Evolutionary conservation across 2,888 invertebrate species (phyloP).

Genomic region (Dasypolia templi): DNA sequence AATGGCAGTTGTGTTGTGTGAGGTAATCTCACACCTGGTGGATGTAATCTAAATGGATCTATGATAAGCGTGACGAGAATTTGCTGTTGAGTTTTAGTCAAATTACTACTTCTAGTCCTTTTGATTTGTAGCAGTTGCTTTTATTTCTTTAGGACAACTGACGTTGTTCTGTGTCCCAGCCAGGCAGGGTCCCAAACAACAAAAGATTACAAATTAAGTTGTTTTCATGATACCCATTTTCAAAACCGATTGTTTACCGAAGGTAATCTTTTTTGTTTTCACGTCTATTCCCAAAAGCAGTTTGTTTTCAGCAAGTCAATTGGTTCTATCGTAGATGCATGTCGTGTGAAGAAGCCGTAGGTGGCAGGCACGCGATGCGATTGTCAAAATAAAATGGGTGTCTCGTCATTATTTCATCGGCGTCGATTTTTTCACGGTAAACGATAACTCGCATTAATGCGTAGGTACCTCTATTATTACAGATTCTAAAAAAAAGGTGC

Average conservation of each 20-base stretch:
- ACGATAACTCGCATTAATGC: conserved; percentile 33
- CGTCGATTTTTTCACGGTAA: conserved; percentile 50
- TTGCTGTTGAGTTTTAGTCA: not conserved
- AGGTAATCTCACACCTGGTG: conserved; percentile 36
- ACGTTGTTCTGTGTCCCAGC: not conserved
- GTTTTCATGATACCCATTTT: not conserved
- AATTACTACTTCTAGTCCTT: not conserved
- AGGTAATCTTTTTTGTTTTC: conserved; percentile 26
- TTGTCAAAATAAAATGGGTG: conserved; percentile 74
- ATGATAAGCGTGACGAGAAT: conserved; percentile 25
- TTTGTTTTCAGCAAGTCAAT: conserved; percentile 66
- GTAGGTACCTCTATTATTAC: not conserved
- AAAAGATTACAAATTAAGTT: not conserved
- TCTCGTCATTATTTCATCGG: conserved; percentile 61
- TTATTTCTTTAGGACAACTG: not conserved
- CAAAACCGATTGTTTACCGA: conserved; percentile 21
- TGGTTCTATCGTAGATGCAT: conserved; percentile 77
- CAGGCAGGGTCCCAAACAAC: not conserved
- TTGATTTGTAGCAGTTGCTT: not conserved
- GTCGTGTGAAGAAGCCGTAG: conserved; percentile 79
- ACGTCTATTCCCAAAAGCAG: conserved; percentile 51
- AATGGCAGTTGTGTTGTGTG: conserved; percentile 26
- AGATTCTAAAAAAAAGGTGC: not conserved
- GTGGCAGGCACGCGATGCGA: conserved; percentile 78
- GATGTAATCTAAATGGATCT: conserved; percentile 16